A percentile compares a stretch with the other conserved stretches of the same genome.
Conservation (phyloP, 2,113 vertebrate species). For the Patagioenas fasciata region DNA sequence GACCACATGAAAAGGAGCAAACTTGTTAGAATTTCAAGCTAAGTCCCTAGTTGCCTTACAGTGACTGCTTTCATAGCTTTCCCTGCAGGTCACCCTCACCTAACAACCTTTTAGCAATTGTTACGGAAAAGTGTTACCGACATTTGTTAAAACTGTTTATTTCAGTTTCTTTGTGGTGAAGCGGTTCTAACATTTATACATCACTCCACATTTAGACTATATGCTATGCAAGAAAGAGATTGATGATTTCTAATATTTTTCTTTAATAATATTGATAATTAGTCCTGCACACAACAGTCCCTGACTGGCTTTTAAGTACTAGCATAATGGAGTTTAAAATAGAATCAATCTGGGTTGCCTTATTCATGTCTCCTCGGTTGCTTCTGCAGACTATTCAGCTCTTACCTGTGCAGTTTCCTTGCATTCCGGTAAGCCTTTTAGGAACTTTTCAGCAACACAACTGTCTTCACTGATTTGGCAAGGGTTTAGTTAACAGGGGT, state of each 20-base stretch:
- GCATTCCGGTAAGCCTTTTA: not conserved
- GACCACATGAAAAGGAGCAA: not conserved
- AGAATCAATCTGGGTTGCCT: not conserved
- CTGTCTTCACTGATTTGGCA: not conserved
- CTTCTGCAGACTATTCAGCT: not conserved
- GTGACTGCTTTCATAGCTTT: not conserved
- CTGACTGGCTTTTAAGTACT: not conserved
- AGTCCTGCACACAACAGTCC: not conserved
- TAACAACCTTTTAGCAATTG: not conserved
- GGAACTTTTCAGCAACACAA: not conserved
- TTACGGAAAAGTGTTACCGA: not conserved
- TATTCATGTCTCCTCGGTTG: not conserved
- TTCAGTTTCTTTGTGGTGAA: not conserved
- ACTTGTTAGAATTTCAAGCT: not conserved
- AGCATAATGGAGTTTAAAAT: not conserved
- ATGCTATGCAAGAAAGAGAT: not conserved
- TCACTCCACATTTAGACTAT: not conserved
- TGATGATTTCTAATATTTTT: not conserved
- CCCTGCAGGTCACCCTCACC: not conserved
- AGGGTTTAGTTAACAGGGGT: not conserved
- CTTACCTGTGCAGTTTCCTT: not conserved
- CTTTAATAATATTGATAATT: not conserved
- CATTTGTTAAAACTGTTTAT: not conserved
- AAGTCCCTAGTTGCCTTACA: not conserved
- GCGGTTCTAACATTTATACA: not conserved